These are phyloP conservation scores for Apogon talboti DNA, from an alignment of 2,797 vertebrate genomes.

Conservation along the genomic window DNA sequence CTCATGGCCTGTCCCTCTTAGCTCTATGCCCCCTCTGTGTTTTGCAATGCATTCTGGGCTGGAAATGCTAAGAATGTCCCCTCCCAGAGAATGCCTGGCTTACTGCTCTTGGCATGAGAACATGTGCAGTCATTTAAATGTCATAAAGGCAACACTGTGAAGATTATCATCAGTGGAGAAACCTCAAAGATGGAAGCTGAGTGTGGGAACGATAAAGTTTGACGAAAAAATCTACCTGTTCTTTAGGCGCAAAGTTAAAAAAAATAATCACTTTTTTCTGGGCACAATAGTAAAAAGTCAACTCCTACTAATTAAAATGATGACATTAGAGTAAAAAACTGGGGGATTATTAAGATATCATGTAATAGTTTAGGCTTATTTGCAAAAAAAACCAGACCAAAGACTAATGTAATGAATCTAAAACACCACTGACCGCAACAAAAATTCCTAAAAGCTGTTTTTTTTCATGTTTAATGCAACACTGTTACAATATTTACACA, in stretches of 20 bases:
- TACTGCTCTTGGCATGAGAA: conserved; percentile 38
- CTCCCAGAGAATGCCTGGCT: conserved; percentile 1
- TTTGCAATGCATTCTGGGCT: conserved; percentile 56
- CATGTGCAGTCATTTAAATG: conserved; percentile 53
- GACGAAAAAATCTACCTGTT: not conserved
- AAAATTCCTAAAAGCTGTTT: not conserved
- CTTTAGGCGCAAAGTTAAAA: too few relatives aligned
- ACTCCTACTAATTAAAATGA: conserved; percentile 8
- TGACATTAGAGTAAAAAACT: not conserved
- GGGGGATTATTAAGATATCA: conserved; percentile 2
- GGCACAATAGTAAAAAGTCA: conserved; percentile 19
- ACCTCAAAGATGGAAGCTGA: conserved; percentile 21
- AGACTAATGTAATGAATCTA: not conserved
- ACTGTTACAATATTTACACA: conserved; percentile 1
- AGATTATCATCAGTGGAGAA: conserved; percentile 39
- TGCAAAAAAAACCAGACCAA: not conserved
- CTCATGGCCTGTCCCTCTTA: conserved; percentile 24
- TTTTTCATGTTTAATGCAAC: not conserved
- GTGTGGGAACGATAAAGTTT: conserved; percentile 46
- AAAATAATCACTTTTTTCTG: conserved; percentile 3
- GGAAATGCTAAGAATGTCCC: conserved; percentile 43
- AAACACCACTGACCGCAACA: not conserved
- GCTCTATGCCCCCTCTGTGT: conserved; percentile 29
- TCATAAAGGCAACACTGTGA: conserved; percentile 43
- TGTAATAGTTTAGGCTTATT: conserved; percentile 6